phyloP scores from a whole-genome alignment of 2,113 vertebrate genomes.

The Mungos mungo region DNA sequence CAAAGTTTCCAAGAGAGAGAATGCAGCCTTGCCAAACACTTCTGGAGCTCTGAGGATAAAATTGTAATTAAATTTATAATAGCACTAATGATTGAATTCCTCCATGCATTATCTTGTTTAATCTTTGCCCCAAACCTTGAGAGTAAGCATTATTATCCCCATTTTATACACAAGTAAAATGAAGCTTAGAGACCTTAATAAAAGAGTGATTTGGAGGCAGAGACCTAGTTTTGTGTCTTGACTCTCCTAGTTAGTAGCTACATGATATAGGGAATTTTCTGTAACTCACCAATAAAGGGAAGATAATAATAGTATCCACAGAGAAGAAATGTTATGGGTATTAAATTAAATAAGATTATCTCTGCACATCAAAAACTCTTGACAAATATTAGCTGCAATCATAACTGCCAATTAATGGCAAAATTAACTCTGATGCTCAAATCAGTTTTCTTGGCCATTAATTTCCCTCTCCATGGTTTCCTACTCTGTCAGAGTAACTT shows the following conservation, averaged over 20 bases:
- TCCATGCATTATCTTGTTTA: conserved; percentile 39
- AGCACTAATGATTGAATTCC: conserved; percentile 12
- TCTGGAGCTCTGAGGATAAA: conserved; percentile 39
- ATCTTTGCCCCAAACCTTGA: conserved; percentile 45
- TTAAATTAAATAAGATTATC: conserved; percentile 2
- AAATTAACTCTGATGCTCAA: background rate
- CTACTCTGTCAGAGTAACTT: background rate
- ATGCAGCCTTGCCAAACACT: background rate
- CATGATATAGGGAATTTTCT: background rate
- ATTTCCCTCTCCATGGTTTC: background rate
- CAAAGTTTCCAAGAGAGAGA: conserved; percentile 12
- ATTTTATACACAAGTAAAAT: background rate
- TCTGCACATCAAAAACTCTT: background rate
- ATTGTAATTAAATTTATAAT: conserved; percentile 62
- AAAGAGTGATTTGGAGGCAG: background rate
- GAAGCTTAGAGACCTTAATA: background rate
- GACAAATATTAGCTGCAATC: conserved; percentile 19
- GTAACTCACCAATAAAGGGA: background rate
- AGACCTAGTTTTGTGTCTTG: background rate
- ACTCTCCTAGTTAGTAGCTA: background rate
- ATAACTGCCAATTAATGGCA: background rate
- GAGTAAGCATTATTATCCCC: background rate
- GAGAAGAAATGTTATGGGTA: background rate
- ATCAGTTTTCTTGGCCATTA: background rate
- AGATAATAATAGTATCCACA: background rate